These are phyloP conservation scores for Otus sunia DNA, from an alignment of 2,113 vertebrate genomes.

Conservation along the genomic window DNA sequence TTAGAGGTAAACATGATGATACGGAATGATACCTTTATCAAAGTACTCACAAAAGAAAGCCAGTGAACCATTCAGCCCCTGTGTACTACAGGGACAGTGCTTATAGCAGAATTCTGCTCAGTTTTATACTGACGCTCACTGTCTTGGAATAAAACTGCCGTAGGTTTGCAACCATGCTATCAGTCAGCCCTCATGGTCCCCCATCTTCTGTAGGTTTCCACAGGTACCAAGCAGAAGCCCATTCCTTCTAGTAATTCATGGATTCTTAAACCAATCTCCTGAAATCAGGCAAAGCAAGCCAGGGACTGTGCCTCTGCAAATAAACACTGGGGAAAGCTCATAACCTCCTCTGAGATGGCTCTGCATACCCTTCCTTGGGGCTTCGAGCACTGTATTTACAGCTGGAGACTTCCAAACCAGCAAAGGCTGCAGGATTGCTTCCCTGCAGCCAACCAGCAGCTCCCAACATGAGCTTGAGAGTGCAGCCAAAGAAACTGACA, in stretches of 20 bases:
- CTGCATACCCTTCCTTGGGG: accelerated
- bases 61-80: background rate
- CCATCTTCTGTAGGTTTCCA: background rate
- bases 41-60: background rate
- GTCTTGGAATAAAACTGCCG: background rate
- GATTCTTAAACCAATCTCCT: background rate
- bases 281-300: background rate
- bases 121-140: background rate
- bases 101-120: background rate
- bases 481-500: background rate
- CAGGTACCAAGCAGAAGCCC: background rate
- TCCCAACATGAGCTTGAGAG: background rate
- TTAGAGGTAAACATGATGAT: background rate
- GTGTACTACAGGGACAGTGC: background rate
- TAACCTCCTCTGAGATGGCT: background rate
- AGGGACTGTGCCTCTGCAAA: background rate
- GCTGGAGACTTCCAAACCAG: background rate
- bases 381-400: background rate
- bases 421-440: background rate
- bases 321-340: background rate
- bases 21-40: background rate
- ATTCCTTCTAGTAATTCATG: background rate
- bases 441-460: background rate
- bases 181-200: background rate
- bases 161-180: accelerated